These are phyloP conservation scores for Hedychridium roseum DNA, from an alignment of 2,888 invertebrate genomes.

Conservation along the genomic window DNA sequence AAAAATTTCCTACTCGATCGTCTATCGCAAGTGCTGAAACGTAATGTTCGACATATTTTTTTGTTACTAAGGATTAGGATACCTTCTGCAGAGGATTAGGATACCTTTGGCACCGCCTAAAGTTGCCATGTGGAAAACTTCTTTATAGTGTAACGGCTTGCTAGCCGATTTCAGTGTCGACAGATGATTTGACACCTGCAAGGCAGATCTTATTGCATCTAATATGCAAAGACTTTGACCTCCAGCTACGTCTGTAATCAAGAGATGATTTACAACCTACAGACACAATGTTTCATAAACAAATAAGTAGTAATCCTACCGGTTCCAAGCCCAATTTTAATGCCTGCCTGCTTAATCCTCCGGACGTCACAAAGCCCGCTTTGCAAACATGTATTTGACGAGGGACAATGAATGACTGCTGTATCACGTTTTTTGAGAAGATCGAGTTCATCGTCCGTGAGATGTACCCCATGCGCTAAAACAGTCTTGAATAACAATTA, in stretches of 20 bases:
- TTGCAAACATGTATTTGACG: slow-evolving; percentile 81
- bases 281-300: not conserved
- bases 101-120: slow-evolving; percentile 85
- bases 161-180: slow-evolving; percentile 66
- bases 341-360: slow-evolving; percentile 69
- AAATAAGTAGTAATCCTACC: slow-evolving; percentile 68
- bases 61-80: too few species aligned
- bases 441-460: slow-evolving; percentile 75
- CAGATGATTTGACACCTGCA: slow-evolving; percentile 78
- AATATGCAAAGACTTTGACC: slow-evolving; percentile 81
- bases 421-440: slow-evolving; percentile 71
- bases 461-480: slow-evolving; percentile 84
- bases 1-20: slow-evolving; percentile 81
- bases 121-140: slow-evolving; percentile 86
- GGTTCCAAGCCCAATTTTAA: slow-evolving; percentile 86
- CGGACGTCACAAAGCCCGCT: slow-evolving; percentile 85
- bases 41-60: too few species aligned
- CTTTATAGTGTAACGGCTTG: slow-evolving; percentile 73
- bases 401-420: slow-evolving; percentile 85
- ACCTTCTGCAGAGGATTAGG: too few species aligned
- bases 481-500: slow-evolving; percentile 70
- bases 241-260: slow-evolving; percentile 78
- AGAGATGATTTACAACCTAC: not conserved
- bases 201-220: slow-evolving; percentile 76
- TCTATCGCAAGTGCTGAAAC: slow-evolving; percentile 76